Conservation (phyloP, 2,113 vertebrate species). For the Suricata suricatta region DNA sequence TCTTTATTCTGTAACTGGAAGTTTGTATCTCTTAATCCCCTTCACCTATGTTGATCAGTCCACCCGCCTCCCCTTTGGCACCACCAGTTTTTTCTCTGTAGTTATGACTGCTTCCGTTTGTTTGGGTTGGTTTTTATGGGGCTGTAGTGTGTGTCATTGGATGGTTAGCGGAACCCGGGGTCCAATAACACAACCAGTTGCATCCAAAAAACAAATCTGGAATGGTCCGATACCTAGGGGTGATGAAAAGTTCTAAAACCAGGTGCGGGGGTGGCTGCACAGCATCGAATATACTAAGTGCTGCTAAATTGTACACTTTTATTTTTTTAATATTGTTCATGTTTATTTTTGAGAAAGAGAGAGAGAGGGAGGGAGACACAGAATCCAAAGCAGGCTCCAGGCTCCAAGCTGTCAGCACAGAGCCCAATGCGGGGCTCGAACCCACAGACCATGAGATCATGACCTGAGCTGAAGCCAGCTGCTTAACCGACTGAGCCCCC, state of each 20-base stretch:
- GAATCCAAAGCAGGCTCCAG: too few species aligned
- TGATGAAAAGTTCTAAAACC: not conserved
- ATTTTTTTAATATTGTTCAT: too few species aligned
- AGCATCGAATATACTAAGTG: not conserved
- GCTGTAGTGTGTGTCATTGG: rapidly evolving
- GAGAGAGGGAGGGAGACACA: too few species aligned
- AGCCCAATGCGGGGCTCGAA: too few species aligned
- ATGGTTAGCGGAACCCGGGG: not conserved
- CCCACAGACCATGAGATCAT: too few species aligned
- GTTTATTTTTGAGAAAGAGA: too few species aligned
- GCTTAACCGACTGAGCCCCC: too few species aligned
- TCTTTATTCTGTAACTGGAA: not conserved
- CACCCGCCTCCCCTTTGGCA: not conserved
- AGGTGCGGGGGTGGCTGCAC: not conserved
- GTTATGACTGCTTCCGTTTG: not conserved
- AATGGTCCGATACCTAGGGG: not conserved
- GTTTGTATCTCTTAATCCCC: not conserved
- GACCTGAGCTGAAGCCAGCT: too few species aligned
- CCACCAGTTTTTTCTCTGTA: not conserved
- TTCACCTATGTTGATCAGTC: not conserved
- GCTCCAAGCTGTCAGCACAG: too few species aligned
- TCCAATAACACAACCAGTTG: not conserved
- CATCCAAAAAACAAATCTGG: not conserved
- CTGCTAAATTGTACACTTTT: not conserved
- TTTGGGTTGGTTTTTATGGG: not conserved